Conservation (phyloP, 2,797 vertebrate species). For the Rhabdophis nuchalis region DNA sequence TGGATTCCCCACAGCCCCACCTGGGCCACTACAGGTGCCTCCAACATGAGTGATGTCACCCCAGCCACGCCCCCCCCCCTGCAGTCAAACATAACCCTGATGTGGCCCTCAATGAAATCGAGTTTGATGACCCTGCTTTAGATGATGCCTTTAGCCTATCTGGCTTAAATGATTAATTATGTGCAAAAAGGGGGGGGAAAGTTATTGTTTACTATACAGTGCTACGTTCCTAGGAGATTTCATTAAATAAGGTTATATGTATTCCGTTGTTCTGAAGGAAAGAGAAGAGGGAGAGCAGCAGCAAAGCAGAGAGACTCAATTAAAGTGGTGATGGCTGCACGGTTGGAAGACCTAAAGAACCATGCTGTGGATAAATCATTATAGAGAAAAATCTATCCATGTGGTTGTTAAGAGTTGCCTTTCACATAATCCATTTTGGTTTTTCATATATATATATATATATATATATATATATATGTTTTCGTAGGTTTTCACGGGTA, state of each 20-base stretch:
- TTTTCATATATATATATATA: too few relatives aligned
- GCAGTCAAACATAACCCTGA: too few relatives aligned
- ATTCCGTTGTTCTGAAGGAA: background rate
- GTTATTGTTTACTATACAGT: background rate
- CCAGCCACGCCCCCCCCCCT: fast-evolving
- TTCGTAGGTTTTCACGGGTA: too few relatives aligned
- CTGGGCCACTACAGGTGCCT: too few relatives aligned
- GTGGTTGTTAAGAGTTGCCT: background rate
- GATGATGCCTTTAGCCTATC: background rate
- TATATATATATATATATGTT: too few relatives aligned
- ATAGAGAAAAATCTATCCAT: background rate
- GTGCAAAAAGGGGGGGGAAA: too few relatives aligned
- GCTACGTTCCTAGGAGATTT: background rate
- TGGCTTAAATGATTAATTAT: background rate
- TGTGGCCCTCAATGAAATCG: too few relatives aligned
- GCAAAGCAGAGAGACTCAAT: background rate
- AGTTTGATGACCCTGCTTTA: background rate
- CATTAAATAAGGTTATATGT: background rate
- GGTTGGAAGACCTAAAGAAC: background rate
- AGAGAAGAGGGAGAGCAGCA: background rate
- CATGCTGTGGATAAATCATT: background rate
- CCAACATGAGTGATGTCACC: too few relatives aligned
- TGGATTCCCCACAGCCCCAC: too few relatives aligned
- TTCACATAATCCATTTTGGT: background rate
- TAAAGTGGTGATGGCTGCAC: background rate